phyloP scores from a whole-genome alignment of 2,888 invertebrate genomes.

The Scrobipalpa atriplicella region DNA sequence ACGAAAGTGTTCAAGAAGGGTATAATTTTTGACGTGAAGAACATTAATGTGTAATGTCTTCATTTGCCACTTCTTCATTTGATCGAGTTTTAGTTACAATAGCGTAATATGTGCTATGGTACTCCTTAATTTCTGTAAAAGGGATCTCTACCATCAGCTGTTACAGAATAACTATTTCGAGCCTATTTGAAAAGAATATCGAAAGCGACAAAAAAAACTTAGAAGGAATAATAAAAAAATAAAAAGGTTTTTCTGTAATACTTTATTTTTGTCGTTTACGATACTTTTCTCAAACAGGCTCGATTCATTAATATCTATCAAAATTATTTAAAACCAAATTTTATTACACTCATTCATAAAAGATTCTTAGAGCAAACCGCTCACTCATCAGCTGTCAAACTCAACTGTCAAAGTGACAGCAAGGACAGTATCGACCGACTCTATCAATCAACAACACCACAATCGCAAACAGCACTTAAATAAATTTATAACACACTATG shows the following conservation, averaged over 20 bases:
- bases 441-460: slow-evolving; percentile 75
- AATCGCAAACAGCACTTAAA: slow-evolving; percentile 80
- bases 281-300: no score
- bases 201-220: no score
- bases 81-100: not conserved
- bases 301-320: no score
- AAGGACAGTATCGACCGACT: slow-evolving; percentile 68
- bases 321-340: no score
- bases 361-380: not conserved
- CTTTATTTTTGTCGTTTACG: no score
- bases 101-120: not conserved
- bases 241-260: not conserved
- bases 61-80: not conserved
- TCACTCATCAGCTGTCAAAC: slow-evolving; percentile 15
- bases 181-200: no score
- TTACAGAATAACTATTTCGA: not conserved
- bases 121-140: not conserved
- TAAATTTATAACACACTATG: slow-evolving; percentile 83
- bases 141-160: not conserved
- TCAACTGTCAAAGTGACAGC: slow-evolving; percentile 39
- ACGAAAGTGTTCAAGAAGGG: slow-evolving; percentile 1
- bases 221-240: not conserved
- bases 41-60: not conserved
- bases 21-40: not conserved
- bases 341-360: not conserved